A percentile compares a stretch with the other conserved stretches of the same genome.
These are phyloP conservation scores for Athrips mouffetella DNA, from an alignment of 2,888 invertebrate genomes.

Conservation along the genomic window DNA sequence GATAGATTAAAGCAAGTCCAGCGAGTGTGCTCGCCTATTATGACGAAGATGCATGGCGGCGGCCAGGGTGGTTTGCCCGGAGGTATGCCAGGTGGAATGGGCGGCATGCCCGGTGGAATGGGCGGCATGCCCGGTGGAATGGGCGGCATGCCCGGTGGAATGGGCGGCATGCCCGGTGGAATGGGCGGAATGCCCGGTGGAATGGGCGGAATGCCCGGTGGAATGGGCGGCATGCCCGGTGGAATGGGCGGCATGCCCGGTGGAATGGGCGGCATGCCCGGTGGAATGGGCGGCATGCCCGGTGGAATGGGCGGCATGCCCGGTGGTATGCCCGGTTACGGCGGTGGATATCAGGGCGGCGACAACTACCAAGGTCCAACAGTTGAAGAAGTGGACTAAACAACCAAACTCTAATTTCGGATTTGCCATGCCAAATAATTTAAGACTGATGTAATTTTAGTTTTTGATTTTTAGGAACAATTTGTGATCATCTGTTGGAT, in stretches of 20 bases:
- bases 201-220: conserved; percentile 34
- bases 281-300: conserved; percentile 18
- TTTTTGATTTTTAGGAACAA: too few relatives aligned
- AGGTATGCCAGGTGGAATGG: conserved; percentile 18
- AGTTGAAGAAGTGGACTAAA: conserved; percentile 39
- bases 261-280: too few relatives aligned
- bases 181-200: conserved; percentile 10
- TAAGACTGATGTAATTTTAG: too few relatives aligned
- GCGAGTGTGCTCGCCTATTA: conserved; percentile 64
- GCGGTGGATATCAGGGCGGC: background rate
- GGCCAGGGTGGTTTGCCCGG: conserved; percentile 56
- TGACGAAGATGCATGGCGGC: conserved; percentile 53
- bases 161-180: too few relatives aligned
- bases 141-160: conserved; percentile 34
- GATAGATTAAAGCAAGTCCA: conserved; percentile 73
- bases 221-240: conserved; percentile 1
- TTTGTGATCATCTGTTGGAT: too few relatives aligned
- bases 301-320: conserved; percentile 11
- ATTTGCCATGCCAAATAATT: too few relatives aligned
- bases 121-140: conserved; percentile 10
- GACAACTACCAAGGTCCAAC: conserved; percentile 30
- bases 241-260: conserved; percentile 57
- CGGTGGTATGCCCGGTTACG: conserved; percentile 34
- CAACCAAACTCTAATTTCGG: too few relatives aligned
- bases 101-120: conserved; percentile 17